These are phyloP conservation scores for Indicator maculatus DNA, from an alignment of 2,113 vertebrate species.

Conservation along the genomic window DNA sequence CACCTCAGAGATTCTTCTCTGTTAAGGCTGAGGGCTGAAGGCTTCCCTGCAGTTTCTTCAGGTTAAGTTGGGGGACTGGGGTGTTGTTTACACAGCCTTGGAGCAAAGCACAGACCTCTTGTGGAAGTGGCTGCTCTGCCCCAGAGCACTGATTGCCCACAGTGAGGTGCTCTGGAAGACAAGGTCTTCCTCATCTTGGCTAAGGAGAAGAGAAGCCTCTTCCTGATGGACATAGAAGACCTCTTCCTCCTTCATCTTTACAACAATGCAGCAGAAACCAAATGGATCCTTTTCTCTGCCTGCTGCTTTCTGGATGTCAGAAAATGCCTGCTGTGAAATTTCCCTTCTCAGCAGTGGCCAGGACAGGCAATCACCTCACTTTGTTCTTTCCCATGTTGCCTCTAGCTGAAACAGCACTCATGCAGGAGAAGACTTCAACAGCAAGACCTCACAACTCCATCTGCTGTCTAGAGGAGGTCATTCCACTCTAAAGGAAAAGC, in stretches of 20 bases:
- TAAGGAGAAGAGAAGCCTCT: background rate
- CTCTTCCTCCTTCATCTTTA: background rate
- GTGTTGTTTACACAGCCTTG: background rate
- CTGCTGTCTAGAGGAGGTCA: slow-evolving; percentile 5
- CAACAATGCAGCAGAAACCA: background rate
- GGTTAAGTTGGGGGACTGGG: background rate
- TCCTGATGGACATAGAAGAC: background rate
- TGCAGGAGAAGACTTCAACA: background rate
- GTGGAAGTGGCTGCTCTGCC: background rate
- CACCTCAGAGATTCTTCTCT: background rate
- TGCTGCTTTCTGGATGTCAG: background rate
- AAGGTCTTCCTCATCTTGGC: background rate
- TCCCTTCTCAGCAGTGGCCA: background rate
- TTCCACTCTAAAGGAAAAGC: background rate
- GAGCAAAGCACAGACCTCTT: background rate
- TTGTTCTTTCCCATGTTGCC: background rate
- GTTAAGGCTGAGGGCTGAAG: background rate
- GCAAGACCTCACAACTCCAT: background rate
- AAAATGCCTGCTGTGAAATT: background rate
- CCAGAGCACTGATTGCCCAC: background rate
- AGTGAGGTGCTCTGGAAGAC: rapidly evolving
- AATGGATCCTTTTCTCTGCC: background rate
- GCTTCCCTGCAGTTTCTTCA: background rate
- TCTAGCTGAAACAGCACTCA: background rate
- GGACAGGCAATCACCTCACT: background rate